phyloP scores from a whole-genome alignment of 1,140 invertebrate species.

The Ridgeia piscesae region DNA sequence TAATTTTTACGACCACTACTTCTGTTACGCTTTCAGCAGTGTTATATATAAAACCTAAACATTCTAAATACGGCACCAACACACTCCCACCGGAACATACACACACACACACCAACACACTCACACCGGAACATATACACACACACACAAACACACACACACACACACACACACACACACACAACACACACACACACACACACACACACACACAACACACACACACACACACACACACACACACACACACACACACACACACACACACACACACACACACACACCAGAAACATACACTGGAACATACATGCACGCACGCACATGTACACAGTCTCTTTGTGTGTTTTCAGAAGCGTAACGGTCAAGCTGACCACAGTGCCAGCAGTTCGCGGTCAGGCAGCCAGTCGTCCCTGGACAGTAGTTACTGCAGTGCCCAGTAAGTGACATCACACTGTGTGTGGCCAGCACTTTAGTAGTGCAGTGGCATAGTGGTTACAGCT shows the following conservation, averaged over 20 bases:
- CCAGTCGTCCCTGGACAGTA: background rate
- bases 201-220: background rate
- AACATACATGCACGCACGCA: background rate
- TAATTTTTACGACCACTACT: background rate
- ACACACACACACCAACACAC: no score
- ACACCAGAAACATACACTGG: no score
- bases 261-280: background rate
- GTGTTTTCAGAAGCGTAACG: background rate
- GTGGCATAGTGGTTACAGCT: no score
- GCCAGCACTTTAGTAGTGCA: no score
- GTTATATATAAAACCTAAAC: no score
- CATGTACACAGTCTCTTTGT: background rate
- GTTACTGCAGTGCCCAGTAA: slow-evolving; percentile 3
- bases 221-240: background rate
- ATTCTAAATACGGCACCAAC: no score
- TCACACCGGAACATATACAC: no score
- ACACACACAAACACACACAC: no score
- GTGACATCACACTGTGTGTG: background rate
- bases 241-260: background rate
- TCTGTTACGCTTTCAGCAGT: no score
- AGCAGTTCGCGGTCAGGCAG: background rate
- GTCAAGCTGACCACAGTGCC: background rate
- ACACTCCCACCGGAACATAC: no score
- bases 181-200: no score
- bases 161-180: no score